phyloP scores from a whole-genome alignment of 2,113 vertebrate genomes.

The Anas platyrhynchos region DNA sequence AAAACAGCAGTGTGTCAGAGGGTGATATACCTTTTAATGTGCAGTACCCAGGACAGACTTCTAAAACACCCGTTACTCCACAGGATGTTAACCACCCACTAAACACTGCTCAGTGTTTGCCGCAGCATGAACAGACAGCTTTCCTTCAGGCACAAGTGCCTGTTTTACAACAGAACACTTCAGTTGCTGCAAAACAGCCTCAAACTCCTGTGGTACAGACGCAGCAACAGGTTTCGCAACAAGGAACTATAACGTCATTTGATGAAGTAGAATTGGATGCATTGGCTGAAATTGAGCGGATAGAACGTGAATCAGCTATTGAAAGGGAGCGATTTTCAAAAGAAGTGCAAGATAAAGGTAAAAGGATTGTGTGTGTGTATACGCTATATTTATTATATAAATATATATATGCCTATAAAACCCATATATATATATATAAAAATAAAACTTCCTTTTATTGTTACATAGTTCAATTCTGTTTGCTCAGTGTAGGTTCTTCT shows the following conservation, averaged over 20 bases:
- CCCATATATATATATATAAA: conserved; percentile 22
- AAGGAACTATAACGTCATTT: conserved; percentile 86
- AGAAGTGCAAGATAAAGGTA: conserved; percentile 99
- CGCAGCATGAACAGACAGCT: conserved; percentile 86
- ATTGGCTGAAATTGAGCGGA: conserved; percentile 96
- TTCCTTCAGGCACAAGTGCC: conserved; percentile 91
- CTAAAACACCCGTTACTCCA: conserved; percentile 86
- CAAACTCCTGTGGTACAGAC: conserved; percentile 82
- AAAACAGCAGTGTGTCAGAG: conserved; percentile 91
- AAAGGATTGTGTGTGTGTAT: conserved; percentile 56
- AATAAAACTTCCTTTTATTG: neutral
- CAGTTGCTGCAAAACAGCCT: conserved; percentile 84
- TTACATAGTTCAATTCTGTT: conserved; percentile 21
- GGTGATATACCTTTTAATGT: conserved; percentile 90
- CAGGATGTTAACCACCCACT: conserved; percentile 82
- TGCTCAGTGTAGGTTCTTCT: neutral
- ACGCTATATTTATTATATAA: conserved; percentile 16
- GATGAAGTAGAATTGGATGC: conserved; percentile 96
- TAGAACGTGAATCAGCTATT: conserved; percentile 96
- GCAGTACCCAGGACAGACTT: conserved; percentile 86
- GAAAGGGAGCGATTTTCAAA: conserved; percentile 97
- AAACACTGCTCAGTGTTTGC: conserved; percentile 83
- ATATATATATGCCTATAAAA: conserved; percentile 9
- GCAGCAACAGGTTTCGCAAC: conserved; percentile 81
- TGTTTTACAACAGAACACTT: conserved; percentile 89